phyloP scores from a whole-genome alignment of 2,888 invertebrate genomes.

The Melikaiella ostensackeni region DNA sequence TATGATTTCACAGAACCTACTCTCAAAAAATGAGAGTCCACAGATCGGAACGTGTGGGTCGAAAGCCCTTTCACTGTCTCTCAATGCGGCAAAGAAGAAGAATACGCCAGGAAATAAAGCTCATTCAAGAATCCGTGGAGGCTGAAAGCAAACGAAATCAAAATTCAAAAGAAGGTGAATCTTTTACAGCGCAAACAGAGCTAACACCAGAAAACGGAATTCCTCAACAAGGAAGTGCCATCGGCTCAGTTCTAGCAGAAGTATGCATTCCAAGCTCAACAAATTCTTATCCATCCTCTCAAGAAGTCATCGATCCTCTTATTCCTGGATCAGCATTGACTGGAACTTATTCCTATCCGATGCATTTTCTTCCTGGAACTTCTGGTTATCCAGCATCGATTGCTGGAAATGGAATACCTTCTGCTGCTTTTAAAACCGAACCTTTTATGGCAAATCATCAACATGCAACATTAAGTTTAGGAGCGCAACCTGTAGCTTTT shows the following conservation, averaged over 20 bases:
- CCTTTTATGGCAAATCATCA: not conserved
- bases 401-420: not conserved
- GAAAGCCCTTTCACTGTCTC: constrained; percentile 15
- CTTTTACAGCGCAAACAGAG: not conserved
- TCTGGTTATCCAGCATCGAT: not conserved
- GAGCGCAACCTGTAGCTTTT: not conserved
- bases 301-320: not conserved
- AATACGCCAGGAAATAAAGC: constrained; percentile 20
- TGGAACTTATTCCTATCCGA: not conserved
- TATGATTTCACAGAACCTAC: not conserved
- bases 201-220: not conserved
- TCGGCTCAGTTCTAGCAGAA: not conserved
- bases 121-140: constrained; percentile 1
- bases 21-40: constrained; percentile 23
- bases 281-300: not conserved
- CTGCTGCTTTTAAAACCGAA: constrained; percentile 15
- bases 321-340: not conserved
- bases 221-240: not conserved
- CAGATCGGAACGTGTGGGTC: constrained; percentile 15
- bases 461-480: not conserved
- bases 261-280: not conserved
- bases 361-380: constrained; percentile 18
- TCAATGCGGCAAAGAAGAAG: constrained; percentile 25
- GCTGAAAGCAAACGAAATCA: constrained; percentile 8
- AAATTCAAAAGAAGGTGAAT: not conserved